Conservation (phyloP, 1,140 invertebrate genomes). For the Habropoda laboriosa region DNA sequence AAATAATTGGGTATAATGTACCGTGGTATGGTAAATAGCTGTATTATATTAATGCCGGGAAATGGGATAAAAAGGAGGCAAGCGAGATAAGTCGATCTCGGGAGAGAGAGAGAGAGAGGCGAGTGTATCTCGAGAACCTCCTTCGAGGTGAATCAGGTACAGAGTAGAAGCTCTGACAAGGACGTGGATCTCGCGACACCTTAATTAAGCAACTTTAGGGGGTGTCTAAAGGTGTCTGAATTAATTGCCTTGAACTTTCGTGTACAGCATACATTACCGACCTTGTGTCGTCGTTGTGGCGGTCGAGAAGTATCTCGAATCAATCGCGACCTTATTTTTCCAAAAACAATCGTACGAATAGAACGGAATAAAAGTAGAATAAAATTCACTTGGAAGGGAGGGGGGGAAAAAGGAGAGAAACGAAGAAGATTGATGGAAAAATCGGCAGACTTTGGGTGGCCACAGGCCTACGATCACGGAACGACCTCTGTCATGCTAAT, state of each 20-base stretch:
- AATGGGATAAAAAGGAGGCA: not conserved
- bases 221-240: slow-evolving; percentile 16
- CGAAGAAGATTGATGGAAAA: not conserved
- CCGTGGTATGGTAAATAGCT: not conserved
- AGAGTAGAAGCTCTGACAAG: not conserved
- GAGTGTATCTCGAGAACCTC: not conserved
- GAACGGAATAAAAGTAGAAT: no score
- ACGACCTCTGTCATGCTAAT: slow-evolving; percentile 19
- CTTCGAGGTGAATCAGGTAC: slow-evolving; percentile 10
- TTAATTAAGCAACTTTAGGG: slow-evolving; percentile 41
- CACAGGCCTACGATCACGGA: not conserved
- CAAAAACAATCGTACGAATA: no score
- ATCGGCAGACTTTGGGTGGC: not conserved
- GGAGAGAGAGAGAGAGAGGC: no score
- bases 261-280: not conserved
- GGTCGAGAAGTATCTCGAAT: not conserved
- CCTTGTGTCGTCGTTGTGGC: not conserved
- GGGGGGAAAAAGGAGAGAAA: not conserved
- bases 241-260: slow-evolving; percentile 18
- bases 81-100: not conserved
- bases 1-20: not conserved
- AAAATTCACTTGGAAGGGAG: no score
- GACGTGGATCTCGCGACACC: slow-evolving; percentile 7
- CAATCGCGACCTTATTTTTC: not conserved
- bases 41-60: not conserved